Conservation (phyloP, 1,140 invertebrate genomes). For the Conus betulinus region DNA sequence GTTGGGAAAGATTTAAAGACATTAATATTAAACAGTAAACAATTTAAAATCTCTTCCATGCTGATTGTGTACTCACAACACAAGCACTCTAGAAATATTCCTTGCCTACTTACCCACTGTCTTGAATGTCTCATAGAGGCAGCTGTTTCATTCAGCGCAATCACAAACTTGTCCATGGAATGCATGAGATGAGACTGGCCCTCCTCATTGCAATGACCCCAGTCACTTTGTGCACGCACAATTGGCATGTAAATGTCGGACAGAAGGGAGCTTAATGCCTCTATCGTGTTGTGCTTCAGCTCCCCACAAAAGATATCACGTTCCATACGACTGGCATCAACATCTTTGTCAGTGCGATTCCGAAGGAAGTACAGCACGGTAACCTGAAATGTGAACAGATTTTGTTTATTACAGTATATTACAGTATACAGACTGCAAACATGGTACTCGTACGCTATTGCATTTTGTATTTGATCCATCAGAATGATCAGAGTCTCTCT, state of each 20-base stretch:
- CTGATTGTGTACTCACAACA: too few species aligned
- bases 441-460: too few species aligned
- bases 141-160: constrained; percentile 68
- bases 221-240: constrained; percentile 71
- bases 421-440: too few species aligned
- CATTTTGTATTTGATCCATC: too few species aligned
- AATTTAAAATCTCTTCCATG: too few species aligned
- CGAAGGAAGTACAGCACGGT: constrained; percentile 73
- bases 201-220: constrained; percentile 72
- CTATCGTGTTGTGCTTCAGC: constrained; percentile 72
- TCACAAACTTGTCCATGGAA: constrained; percentile 71
- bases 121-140: constrained; percentile 66
- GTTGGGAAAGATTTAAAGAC: too few species aligned
- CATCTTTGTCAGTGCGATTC: constrained; percentile 69
- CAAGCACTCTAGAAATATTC: neutral
- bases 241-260: constrained; percentile 73
- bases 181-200: constrained; percentile 65
- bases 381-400: constrained; percentile 29
- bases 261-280: constrained; percentile 69
- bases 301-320: constrained; percentile 74
- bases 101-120: constrained; percentile 63
- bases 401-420: too few species aligned
- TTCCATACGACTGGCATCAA: constrained; percentile 70
- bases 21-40: too few species aligned
- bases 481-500: too few species aligned